Evolutionary conservation across 2,888 invertebrate species (phyloP), one percentile per base, ranked within the genome.

Genomic region (Drosophila vallismaia): DNA sequence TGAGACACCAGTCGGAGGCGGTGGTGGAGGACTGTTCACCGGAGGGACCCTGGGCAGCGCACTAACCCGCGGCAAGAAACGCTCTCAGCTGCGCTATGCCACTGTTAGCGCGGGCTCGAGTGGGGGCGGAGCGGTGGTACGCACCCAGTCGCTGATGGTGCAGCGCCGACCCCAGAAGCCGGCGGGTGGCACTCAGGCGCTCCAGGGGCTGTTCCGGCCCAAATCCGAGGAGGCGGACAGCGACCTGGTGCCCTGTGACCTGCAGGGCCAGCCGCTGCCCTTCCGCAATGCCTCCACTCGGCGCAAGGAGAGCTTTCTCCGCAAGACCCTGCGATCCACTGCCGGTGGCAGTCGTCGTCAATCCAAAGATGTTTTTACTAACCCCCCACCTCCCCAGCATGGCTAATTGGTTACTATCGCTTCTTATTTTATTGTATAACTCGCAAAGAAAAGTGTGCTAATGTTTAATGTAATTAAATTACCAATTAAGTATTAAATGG

Each of bases 231-330:
- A 24, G n/a, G 28, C 50, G 14, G 75, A 68, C 28, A 63, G 59
- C 8, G 73, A 75, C 36, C 56, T 81, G 28, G 33, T 76, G 52
- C 75, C 81, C 19, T 75, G 72, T 14, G 68, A 72, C 1, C 63
- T 71, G 42, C 45, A 33, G 19, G 82, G 70, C 4, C 58, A 62
- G 1, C 60, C 60, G 7, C 46, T 62, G 9, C 59, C 60, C 1
- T 58, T 58, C 14, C 59, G 60, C 63, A 54, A 59, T 53, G 60
- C 73, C 42, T 72, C 74, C 72, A 52, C 82, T 24, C 88, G 88
- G 4, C 89, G 91, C 60, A 91, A 91, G 68, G 88, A 91, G 75
- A 93, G 92, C 89, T 92, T 92, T 86, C 89, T 92, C 73, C 92
- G 91, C 71, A 92, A 92, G 89, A 92, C 90, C 46, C 89, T 91